Percentiles rank a stretch among this genome's conserved stretches.
phyloP scores from a whole-genome alignment of 1,140 invertebrate genomes.

The Drosophila orena region DNA sequence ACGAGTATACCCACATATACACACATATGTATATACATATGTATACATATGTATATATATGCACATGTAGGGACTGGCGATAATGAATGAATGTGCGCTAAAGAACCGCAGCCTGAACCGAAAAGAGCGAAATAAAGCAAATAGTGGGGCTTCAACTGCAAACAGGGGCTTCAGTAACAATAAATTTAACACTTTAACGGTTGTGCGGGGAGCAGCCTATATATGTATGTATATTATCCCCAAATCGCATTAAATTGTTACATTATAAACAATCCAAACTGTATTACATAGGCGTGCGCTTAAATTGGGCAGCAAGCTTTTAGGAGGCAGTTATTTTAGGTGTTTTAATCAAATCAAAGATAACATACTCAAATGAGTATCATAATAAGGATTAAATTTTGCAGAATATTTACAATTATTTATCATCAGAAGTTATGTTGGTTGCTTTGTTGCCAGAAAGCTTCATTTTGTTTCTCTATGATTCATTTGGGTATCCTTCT shows the following conservation, averaged over 20 bases:
- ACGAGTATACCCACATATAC: not conserved
- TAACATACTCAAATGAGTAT: not conserved
- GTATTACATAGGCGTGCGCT: not conserved
- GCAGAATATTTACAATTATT: no score
- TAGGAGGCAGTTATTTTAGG: not conserved
- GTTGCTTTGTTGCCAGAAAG: not conserved
- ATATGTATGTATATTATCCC: constrained; percentile 7
- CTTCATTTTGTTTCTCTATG: no score
- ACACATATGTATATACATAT: constrained; percentile 1
- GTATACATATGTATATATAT: no score
- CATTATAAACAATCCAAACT: constrained; percentile 35
- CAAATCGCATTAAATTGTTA: constrained; percentile 42
- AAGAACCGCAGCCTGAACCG: constrained; percentile 75
- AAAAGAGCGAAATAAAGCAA: constrained; percentile 65
- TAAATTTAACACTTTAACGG: constrained; percentile 83
- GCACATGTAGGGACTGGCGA: constrained; percentile 37
- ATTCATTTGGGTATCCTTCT: not conserved
- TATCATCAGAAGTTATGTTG: no score
- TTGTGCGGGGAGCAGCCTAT: constrained; percentile 6
- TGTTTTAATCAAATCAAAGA: not conserved
- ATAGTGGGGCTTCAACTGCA: constrained; percentile 63
- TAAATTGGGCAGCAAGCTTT: constrained; percentile 8
- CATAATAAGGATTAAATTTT: no score
- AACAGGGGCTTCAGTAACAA: constrained; percentile 57
- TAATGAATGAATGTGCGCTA: constrained; percentile 79